Percentiles rank a stretch among this genome's conserved stretches.
These are phyloP conservation scores for Lasioglossum baleicum DNA, from an alignment of 1,140 invertebrate species.

Conservation along the genomic window DNA sequence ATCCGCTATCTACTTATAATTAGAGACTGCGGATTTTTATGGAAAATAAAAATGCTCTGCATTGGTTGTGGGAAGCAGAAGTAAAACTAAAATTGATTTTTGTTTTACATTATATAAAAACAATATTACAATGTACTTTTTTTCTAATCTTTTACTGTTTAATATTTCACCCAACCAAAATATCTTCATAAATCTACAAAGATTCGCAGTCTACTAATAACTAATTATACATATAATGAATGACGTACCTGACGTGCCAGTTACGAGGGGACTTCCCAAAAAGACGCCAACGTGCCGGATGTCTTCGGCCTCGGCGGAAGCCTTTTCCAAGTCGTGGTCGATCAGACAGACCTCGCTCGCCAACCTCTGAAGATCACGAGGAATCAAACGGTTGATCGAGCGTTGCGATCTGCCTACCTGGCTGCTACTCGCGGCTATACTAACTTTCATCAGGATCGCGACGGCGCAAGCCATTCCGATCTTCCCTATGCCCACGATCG, in stretches of 20 bases:
- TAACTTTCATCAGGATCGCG: conserved; percentile 71
- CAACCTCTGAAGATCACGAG: conserved; percentile 63
- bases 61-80: too few relatives aligned
- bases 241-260: conserved; percentile 68
- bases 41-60: too few relatives aligned
- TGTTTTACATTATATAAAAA: too few relatives aligned
- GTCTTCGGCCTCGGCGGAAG: conserved; percentile 71
- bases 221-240: background rate
- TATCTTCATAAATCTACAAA: too few relatives aligned
- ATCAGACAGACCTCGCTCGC: conserved; percentile 72
- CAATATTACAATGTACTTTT: too few relatives aligned
- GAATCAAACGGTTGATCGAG: conserved; percentile 45
- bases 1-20: too few relatives aligned
- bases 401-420: conserved; percentile 16
- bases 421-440: conserved; percentile 12
- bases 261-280: conserved; percentile 70
- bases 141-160: too few relatives aligned
- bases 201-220: too few relatives aligned
- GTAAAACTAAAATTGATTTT: too few relatives aligned
- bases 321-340: conserved; percentile 68
- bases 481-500: conserved; percentile 71
- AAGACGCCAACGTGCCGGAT: conserved; percentile 70
- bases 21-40: too few relatives aligned
- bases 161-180: too few relatives aligned
- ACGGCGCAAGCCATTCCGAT: conserved; percentile 71